phyloP scores from a whole-genome alignment of 2,113 vertebrate species.

The Callorhinus ursinus region DNA sequence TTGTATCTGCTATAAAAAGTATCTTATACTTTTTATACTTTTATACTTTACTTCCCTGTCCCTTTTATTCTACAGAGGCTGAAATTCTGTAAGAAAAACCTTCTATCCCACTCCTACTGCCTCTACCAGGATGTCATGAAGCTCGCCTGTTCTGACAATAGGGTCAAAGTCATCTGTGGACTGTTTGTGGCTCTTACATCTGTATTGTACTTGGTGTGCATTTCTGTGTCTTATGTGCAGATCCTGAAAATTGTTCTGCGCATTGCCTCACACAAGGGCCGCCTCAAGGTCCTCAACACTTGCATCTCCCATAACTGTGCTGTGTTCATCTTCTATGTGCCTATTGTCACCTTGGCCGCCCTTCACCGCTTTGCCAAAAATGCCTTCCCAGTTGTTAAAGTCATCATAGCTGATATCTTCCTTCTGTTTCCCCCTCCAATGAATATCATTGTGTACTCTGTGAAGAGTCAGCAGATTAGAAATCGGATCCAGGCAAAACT shows the following conservation, averaged over 20 bases:
- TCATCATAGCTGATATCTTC: not conserved
- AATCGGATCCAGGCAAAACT: not conserved
- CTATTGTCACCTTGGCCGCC: slow-evolving; percentile 1
- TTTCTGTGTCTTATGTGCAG: slow-evolving; percentile 40
- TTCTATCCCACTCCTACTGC: slow-evolving; percentile 21
- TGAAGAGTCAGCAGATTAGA: not conserved
- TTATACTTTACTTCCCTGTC: not conserved
- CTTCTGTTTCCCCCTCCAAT: not conserved
- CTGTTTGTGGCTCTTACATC: not conserved
- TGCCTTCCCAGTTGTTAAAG: not conserved
- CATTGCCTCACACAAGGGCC: not conserved
- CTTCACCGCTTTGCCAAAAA: slow-evolving; percentile 25
- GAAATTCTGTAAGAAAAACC: not conserved
- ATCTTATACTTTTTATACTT: too few relatives aligned
- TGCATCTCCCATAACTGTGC: not conserved
- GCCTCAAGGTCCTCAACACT: slow-evolving; percentile 38
- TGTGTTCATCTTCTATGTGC: not conserved
- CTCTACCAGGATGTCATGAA: slow-evolving; percentile 54
- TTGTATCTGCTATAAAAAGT: not conserved
- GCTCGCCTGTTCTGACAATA: slow-evolving; percentile 28
- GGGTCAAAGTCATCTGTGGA: not conserved
- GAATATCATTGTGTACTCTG: not conserved
- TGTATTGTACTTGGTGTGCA: not conserved
- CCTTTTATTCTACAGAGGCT: not conserved
- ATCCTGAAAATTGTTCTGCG: slow-evolving; percentile 46